A percentile compares a stretch with the other conserved stretches of the same genome.
phyloP scores from a whole-genome alignment of 2,113 vertebrate species.

The Cyprinodon variegatus region DNA sequence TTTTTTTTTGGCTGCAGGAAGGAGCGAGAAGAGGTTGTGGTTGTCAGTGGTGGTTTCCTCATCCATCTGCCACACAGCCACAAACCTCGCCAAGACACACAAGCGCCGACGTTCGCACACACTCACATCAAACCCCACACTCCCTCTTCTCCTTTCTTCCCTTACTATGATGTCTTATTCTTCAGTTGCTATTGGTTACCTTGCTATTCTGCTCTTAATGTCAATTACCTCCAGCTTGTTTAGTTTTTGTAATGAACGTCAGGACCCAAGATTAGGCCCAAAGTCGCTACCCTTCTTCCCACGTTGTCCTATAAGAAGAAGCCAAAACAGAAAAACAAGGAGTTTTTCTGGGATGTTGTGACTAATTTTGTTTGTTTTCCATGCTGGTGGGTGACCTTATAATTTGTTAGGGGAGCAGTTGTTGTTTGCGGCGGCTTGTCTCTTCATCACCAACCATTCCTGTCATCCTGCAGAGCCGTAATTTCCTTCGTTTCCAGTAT shows the following conservation, averaged over 20 bases:
- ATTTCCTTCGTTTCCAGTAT: constrained; percentile 55
- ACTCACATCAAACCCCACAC: constrained; percentile 37
- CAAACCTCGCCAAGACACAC: constrained; percentile 59
- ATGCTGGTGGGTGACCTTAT: constrained; percentile 17
- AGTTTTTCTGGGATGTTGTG: constrained; percentile 7
- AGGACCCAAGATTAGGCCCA: constrained; percentile 36
- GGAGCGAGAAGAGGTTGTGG: constrained; percentile 48
- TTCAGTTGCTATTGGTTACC: constrained; percentile 80
- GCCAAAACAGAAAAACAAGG: not conserved
- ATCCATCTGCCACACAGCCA: constrained; percentile 64
- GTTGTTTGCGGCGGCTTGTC: constrained; percentile 44
- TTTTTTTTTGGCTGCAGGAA: constrained; percentile 35
- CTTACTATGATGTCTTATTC: constrained; percentile 55
- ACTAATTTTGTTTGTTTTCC: constrained; percentile 32
- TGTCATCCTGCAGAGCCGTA: constrained; percentile 42
- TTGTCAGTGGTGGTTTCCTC: constrained; percentile 66
- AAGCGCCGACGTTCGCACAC: constrained; percentile 8
- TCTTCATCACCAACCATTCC: constrained; percentile 40
- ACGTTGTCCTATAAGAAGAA: constrained; percentile 18
- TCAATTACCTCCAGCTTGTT: constrained; percentile 72
- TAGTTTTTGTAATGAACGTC: constrained; percentile 50
- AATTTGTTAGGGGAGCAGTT: constrained; percentile 41
- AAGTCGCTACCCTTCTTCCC: constrained; percentile 13
- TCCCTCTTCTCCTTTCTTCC: constrained; percentile 38
- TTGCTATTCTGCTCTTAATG: constrained; percentile 68